These are phyloP conservation scores for Xestia c-nigrum DNA, from an alignment of 2,888 invertebrate genomes.

Conservation along the genomic window DNA sequence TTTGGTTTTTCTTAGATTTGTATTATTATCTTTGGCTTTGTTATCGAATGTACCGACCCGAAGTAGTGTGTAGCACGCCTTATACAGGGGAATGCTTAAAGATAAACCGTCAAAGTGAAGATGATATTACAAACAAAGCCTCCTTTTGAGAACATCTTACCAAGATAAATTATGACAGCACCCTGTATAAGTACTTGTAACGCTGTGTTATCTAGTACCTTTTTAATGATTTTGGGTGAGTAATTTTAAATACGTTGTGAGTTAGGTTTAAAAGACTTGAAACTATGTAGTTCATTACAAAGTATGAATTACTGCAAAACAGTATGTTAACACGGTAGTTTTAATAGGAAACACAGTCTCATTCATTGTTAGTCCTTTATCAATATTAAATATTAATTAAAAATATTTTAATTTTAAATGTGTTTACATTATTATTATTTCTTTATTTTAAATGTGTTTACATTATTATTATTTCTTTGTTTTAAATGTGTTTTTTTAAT, in stretches of 20 bases:
- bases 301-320: background rate
- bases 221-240: background rate
- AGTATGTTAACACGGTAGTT: background rate
- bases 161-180: slow-evolving; percentile 43
- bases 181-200: background rate
- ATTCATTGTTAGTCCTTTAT: background rate
- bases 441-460: too few species aligned
- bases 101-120: slow-evolving; percentile 27
- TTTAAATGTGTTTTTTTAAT: too few species aligned
- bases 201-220: slow-evolving; percentile 10
- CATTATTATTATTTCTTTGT: too few species aligned
- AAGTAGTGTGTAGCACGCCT: background rate
- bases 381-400: background rate
- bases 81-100: slow-evolving; percentile 42
- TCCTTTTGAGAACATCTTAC: slow-evolving; percentile 33
- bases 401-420: too few species aligned
- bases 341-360: background rate
- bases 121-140: slow-evolving; percentile 49
- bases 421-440: too few species aligned
- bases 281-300: background rate
- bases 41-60: background rate
- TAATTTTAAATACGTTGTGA: slow-evolving; percentile 1
- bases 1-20: too few species aligned
- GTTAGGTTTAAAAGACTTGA: background rate
- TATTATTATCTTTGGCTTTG: too few species aligned